Percentiles rank a stretch among this genome's conserved stretches.
phyloP scores from a whole-genome alignment of 2,797 vertebrate genomes.

The Gallinago nigripennis region DNA sequence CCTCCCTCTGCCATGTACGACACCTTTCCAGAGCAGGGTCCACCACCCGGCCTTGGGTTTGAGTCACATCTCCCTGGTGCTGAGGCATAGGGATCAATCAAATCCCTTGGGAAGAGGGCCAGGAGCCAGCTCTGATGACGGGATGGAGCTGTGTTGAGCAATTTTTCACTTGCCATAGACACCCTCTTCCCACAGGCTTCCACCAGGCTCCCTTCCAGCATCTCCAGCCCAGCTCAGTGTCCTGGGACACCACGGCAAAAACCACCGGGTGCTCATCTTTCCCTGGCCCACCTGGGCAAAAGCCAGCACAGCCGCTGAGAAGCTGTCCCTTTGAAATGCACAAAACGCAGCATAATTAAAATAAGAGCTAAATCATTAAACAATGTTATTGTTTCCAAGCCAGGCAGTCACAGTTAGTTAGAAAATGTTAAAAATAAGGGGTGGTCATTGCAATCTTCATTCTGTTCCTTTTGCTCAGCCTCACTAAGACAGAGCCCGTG shows the following conservation, averaged over 20 bases:
- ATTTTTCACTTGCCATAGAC: background rate
- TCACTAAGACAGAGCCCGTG: background rate
- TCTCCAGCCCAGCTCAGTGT: fast-evolving
- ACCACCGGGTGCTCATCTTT: background rate
- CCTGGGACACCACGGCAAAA: fast-evolving
- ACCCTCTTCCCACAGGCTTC: background rate
- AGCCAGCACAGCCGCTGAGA: background rate
- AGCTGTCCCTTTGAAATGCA: background rate
- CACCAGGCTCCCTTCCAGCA: background rate
- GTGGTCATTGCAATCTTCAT: background rate
- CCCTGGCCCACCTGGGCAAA: background rate
- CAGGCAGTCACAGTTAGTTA: background rate
- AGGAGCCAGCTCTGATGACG: background rate
- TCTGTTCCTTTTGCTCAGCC: background rate
- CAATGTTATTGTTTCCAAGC: background rate
- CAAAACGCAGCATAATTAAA: background rate
- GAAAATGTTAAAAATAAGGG: background rate
- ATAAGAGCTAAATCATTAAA: background rate
- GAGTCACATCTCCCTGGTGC: background rate
- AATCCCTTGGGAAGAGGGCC: background rate
- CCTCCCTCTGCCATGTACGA: fast-evolving
- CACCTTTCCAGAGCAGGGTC: background rate
- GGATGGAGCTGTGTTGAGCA: background rate
- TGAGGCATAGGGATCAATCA: background rate
- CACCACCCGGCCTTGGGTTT: fast-evolving